Evolutionary conservation across 2,888 invertebrate genomes (phyloP).

Genomic region (Muschampia plurimacula): DNA sequence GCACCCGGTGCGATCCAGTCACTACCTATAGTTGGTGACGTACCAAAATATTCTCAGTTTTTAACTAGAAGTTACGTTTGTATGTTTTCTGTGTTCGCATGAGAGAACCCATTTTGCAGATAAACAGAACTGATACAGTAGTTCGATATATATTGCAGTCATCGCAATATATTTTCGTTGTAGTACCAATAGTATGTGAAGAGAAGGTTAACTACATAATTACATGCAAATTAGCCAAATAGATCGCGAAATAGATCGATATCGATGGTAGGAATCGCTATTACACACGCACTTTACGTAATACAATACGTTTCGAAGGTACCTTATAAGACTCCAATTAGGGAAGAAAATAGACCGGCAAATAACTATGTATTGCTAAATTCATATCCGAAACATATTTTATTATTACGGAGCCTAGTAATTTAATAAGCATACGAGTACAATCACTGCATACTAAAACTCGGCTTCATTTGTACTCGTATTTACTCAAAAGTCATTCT

Average conservation of each 20-base stretch:
- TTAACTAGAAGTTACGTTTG: background rate
- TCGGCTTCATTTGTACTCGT: no score
- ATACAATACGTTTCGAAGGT: conserved; percentile 22
- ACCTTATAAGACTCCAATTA: conserved; percentile 28
- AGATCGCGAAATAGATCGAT: conserved; percentile 28
- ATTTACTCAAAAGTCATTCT: no score
- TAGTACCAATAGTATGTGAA: conserved; percentile 6
- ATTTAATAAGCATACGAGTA: background rate
- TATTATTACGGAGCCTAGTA: background rate
- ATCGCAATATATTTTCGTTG: background rate
- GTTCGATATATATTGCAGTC: background rate
- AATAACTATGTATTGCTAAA: background rate
- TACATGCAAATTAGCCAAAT: conserved; percentile 25
- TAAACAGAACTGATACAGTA: background rate
- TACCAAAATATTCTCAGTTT: no score
- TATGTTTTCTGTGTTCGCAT: no score
- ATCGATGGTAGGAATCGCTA: conserved; percentile 28
- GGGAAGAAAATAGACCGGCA: conserved; percentile 30
- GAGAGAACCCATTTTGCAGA: background rate
- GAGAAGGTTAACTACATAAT: conserved; percentile 27
- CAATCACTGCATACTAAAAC: no score
- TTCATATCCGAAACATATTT: conserved; percentile 16
- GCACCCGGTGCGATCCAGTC: no score
- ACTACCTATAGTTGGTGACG: no score
- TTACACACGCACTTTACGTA: conserved; percentile 26